Evolutionary conservation across 2,888 invertebrate species (phyloP), one percentile per base, ranked within the genome.

Genomic region (Polydrusus tereticollis): DNA sequence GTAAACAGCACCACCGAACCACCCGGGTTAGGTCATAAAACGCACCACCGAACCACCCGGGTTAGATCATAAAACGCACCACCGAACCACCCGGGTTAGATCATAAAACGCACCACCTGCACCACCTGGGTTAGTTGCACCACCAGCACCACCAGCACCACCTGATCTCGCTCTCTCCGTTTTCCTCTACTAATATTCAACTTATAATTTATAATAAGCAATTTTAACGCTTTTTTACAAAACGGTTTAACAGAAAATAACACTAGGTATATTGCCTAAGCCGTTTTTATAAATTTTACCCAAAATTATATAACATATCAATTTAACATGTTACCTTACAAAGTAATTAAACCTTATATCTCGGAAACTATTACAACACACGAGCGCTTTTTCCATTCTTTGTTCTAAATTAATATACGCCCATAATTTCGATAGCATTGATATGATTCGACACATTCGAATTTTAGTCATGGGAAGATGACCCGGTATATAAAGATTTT

Each of bases 401-500:
- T 55, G 5, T 55, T 16, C 8, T 55, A 29, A 55, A 55, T 55
- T 55, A 55, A 29, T 55, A 55, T 55, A 55, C 52, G 52, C 52
- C 52, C 52, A 29, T 55, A 18, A 29, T 55, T 55, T 26, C 52
- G 29, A 55, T 29, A 55, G 29, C 29, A 29, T 29, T 55, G 16
- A 55, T 55, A 55, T 29, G 33, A 55, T 55, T 29, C 29, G 52
- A 29, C 52, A 29, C 18, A 18, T 29, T 52, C 26, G 16, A 29
- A 8, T 52, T 52, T 29, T 55, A 55, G 52, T 55, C 52, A 55
- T 55, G 52, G 52, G 52, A 55, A 55, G 29, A 29, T 55, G 52
- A 55, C 52, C 29, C 52, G 16, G 52, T 50, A 29, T 47, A 8
- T 4, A 5, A 29, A 29, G 7, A 29, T 4, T 29, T 29, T 29